Evolutionary conservation across 2,113 vertebrate genomes (phyloP), one percentile per base, ranked within the genome.

Genomic region (Scartelaos histophorus): DNA sequence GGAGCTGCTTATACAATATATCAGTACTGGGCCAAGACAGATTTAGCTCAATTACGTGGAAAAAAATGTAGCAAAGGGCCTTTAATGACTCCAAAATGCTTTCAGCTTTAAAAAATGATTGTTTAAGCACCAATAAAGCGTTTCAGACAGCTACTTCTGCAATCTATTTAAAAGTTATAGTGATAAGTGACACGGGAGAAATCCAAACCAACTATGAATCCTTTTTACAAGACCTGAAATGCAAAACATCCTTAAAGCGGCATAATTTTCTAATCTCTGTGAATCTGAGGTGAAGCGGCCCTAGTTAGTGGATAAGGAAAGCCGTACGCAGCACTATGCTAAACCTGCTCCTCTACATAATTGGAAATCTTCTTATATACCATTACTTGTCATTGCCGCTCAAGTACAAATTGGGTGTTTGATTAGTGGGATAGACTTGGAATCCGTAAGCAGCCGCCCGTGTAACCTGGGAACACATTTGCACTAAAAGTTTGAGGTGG

Each of bases 391-490:
- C 57, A 72, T 49, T 58, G 58, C 29, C 5, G 19, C 13, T 69
- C 58, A 19, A 19, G 34, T 17, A 65, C 15, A 75, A 65, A 51
- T 66, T 12, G 29, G 43, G 24, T 34, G 34, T 65, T 58, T 38
- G 47, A 45, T 72, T 65, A 47, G 25, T 25, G 24, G 25, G 71
- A 53, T 43, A 57, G 43, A 10, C 38, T 69, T 15, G 38, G 57
- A 78, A 68, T 64, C n/a, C 1, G 24, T n/a, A 72, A 24, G 19
- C 15, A 51, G 62, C 57, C n/a, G 49, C 53, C 51, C 7, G 34
- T 29, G 29, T 66, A 13, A 25, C 13, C 12, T 11, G 47, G 60
- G 58, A 47, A 64, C 38, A 5, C 22, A 29, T 47, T 35, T 64
- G 17, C 61, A 64, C 61, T 19, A 0, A 64, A 64, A 35, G 34